These are phyloP conservation scores for Papilio elwesi DNA, from an alignment of 2,888 invertebrate species.

Conservation along the genomic window DNA sequence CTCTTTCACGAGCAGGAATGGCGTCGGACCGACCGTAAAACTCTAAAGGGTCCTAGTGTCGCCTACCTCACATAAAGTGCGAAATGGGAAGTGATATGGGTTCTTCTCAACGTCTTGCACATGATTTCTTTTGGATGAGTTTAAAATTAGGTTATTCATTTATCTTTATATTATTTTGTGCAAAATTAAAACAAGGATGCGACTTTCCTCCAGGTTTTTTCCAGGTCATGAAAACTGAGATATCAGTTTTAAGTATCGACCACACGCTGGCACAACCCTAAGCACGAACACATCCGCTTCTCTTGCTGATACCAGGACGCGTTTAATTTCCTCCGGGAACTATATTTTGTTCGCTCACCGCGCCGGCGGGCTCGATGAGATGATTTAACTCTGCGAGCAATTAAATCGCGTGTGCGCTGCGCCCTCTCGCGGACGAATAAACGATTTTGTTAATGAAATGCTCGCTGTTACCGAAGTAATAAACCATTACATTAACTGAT, in stretches of 20 bases:
- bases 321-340: slow-evolving; percentile 38
- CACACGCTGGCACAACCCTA: neutral
- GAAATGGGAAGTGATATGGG: too few relatives aligned
- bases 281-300: slow-evolving; percentile 3
- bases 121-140: too few relatives aligned
- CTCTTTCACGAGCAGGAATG: too few relatives aligned
- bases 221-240: neutral
- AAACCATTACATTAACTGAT: too few relatives aligned
- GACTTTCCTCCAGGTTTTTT: too few relatives aligned
- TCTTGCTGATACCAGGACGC: neutral
- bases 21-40: too few relatives aligned
- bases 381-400: slow-evolving; percentile 15
- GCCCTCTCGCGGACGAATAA: neutral
- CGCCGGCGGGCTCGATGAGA: slow-evolving; percentile 7
- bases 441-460: neutral
- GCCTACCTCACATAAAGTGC: too few relatives aligned
- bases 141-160: too few relatives aligned
- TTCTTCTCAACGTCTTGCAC: too few relatives aligned
- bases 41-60: too few relatives aligned
- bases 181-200: too few relatives aligned
- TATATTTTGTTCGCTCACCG: slow-evolving; percentile 31
- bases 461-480: neutral
- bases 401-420: slow-evolving; percentile 6
- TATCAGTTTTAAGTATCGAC: neutral
- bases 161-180: too few relatives aligned